Percentiles rank a stretch among this genome's conserved stretches.
Evolutionary conservation across 2,797 vertebrate genomes (phyloP).

Genomic region (Sparidentex hasta): DNA sequence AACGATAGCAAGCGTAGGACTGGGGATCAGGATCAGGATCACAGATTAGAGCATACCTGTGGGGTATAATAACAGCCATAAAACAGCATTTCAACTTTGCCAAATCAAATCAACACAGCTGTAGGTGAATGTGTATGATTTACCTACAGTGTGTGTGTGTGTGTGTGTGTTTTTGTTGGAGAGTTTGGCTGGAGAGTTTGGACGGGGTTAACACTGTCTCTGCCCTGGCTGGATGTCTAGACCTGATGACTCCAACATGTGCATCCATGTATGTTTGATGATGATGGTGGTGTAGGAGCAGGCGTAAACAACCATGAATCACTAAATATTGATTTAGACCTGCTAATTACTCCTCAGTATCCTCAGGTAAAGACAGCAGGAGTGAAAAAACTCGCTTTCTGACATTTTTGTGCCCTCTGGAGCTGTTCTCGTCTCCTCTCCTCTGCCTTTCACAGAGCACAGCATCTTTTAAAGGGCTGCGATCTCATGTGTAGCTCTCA

Average conservation of each 20-base stretch:
- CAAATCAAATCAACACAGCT: constrained; percentile 37
- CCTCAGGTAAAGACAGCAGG: constrained; percentile 44
- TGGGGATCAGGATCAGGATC: constrained; percentile 36
- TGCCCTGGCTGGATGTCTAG: constrained; percentile 61
- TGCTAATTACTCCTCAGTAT: constrained; percentile 63
- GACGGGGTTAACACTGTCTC: constrained; percentile 52
- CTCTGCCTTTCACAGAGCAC: not conserved
- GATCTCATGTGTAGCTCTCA: constrained; percentile 1
- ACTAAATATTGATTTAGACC: constrained; percentile 68
- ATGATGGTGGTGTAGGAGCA: constrained; percentile 15
- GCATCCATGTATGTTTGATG: constrained; percentile 51
- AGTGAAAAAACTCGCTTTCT: constrained; percentile 24
- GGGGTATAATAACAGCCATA: constrained; percentile 18
- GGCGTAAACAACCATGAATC: constrained; percentile 66
- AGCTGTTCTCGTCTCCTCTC: not conserved
- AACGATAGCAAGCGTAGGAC: constrained; percentile 9
- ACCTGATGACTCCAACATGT: constrained; percentile 62
- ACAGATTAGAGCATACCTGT: constrained; percentile 49
- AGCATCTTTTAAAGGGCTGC: not conserved
- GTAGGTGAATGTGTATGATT: constrained; percentile 27
- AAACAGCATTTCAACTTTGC: constrained; percentile 28
- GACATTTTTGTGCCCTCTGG: constrained; percentile 14
- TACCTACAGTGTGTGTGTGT: constrained; percentile 19
- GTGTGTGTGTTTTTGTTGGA: constrained; percentile 17
- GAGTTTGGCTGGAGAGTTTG: constrained; percentile 36